Percentiles rank a stretch among this genome's conserved stretches.
Conservation (phyloP, 2,888 invertebrate species). For the Thereva unica region DNA sequence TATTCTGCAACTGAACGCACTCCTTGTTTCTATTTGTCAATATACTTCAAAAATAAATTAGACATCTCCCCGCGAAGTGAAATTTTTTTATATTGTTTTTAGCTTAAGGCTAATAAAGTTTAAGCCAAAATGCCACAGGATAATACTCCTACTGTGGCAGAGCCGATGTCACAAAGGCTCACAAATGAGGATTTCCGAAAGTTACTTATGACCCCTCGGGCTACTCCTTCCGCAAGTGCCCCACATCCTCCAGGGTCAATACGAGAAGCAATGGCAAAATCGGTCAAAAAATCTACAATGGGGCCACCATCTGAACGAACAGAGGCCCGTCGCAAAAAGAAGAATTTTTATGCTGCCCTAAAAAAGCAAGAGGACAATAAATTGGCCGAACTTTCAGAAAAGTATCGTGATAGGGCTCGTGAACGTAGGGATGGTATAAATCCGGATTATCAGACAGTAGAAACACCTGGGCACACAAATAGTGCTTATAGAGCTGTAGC, state of each 20-base stretch:
- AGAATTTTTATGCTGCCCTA: slow-evolving; percentile 90
- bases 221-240: slow-evolving; percentile 63
- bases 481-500: slow-evolving; percentile 81
- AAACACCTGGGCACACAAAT: slow-evolving; percentile 67
- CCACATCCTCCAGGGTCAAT: slow-evolving; percentile 63
- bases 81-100: not conserved
- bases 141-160: slow-evolving; percentile 30
- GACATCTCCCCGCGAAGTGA: not conserved
- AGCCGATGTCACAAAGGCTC: slow-evolving; percentile 74
- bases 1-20: no score
- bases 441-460: slow-evolving; percentile 79
- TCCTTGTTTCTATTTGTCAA: no score
- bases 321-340: slow-evolving; percentile 87
- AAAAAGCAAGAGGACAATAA: slow-evolving; percentile 96
- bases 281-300: slow-evolving; percentile 52
- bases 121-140: slow-evolving; percentile 38
- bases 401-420: slow-evolving; percentile 88
- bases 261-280: slow-evolving; percentile 70
- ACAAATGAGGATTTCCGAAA: slow-evolving; percentile 98
- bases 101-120: not conserved
- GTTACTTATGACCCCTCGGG: slow-evolving; percentile 90
- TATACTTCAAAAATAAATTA: not conserved
- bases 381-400: slow-evolving; percentile 89
- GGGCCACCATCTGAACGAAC: slow-evolving; percentile 68
- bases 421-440: slow-evolving; percentile 86